Conservation (phyloP, 1,140 invertebrate species). For the Saccostrea glomerata region DNA sequence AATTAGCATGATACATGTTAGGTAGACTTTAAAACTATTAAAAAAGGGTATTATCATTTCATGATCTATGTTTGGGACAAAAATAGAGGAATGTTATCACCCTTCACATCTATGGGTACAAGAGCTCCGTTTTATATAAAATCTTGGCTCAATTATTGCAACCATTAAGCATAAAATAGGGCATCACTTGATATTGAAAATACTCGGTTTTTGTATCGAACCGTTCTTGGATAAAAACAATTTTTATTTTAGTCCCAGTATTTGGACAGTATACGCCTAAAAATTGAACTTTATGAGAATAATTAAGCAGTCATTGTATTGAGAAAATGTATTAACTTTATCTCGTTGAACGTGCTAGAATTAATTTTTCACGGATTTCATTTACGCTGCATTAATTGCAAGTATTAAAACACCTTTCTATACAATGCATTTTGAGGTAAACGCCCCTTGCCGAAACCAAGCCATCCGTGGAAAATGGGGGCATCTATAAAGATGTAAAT, state of each 20-base stretch:
- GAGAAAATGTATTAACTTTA: not conserved
- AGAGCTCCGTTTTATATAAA: not conserved
- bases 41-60: not conserved
- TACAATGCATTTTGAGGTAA: not conserved
- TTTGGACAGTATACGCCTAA: not conserved
- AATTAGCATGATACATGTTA: too few relatives aligned
- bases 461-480: not conserved
- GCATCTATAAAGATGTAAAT: not conserved
- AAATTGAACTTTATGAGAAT: not conserved
- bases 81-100: not conserved
- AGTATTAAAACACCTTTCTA: constrained; percentile 12
- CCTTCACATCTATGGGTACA: not conserved
- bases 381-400: constrained; percentile 4
- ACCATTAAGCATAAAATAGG: not conserved
- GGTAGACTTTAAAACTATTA: too few relatives aligned
- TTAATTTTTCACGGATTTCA: constrained; percentile 7
- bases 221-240: not conserved
- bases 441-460: not conserved
- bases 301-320: not conserved
- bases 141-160: not conserved
- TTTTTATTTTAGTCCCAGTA: not conserved
- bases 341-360: not conserved
- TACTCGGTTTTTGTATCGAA: not conserved
- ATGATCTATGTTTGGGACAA: not conserved
- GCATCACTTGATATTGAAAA: not conserved